Base-by-base conservation (phyloP, 2,113 vertebrate species). In the Cololabis saira region DNA sequence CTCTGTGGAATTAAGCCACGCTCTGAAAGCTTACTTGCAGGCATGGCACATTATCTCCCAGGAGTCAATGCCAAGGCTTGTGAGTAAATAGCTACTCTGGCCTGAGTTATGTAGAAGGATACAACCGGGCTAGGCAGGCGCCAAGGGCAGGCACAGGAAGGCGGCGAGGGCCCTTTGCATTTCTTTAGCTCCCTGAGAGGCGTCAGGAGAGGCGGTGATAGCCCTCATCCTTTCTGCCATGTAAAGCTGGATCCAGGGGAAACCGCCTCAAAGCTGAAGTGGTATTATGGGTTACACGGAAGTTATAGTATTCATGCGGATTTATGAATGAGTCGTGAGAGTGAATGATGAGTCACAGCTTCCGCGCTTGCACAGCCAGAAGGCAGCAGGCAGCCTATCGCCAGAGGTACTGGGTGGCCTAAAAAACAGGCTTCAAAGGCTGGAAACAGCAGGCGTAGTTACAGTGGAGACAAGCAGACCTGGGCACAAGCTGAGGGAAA, bases 291-390 rank as follows among this genome's bases (percentile, higher is more conserved):
- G 67, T 37, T 64, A 73, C 45, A n/a, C 43, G 18, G 80, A 91
- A 90, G 86, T 83, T 67, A 67, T 88, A 90, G 82, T 91, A 89
- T 91, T 90, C 82, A 80, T 58, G 41, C 77, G 83, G 63, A 88
- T 90, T 91, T 90, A 91, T 91, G 90, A 92, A 90, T 91, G 91
- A 91, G 86, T 66, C 73, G 74, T 48, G 84, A 87, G 76, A 87
- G 86, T 67, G 73, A 75, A 57, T 76, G 84, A 91, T 93, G 87
- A 92, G 83, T 93, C 89, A 92, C 87, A 55, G 71, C 81, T 90
- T 90, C 80, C 53, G 61, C 61, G 52, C 66, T n/a, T 63, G 67
- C 56, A 17, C 76, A 83, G 80, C 85, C 88, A 88, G 80, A 61
- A 83, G 82, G 80, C 87, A 88, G 86, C 79, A 78, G 65, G 81